Conservation (phyloP, 2,888 invertebrate genomes). For the Nomada fucata region DNA sequence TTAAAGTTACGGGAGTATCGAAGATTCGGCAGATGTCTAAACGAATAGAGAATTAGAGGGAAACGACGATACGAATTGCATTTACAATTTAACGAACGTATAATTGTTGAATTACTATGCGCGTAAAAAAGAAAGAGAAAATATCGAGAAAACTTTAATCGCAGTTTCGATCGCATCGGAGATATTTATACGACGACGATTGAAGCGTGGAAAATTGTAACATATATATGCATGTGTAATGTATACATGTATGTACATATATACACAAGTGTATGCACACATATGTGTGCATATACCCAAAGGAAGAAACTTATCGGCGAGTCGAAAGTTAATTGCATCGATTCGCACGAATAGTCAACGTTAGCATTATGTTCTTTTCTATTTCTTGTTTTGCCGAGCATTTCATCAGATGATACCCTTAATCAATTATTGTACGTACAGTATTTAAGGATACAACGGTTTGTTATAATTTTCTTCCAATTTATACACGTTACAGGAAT, state of each 20-base stretch:
- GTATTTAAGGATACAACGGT: constrained; percentile 43
- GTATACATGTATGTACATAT: constrained; percentile 16
- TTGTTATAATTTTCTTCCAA: constrained; percentile 22
- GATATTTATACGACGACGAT: constrained; percentile 41
- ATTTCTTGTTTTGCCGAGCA: constrained; percentile 24
- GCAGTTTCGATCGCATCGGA: constrained; percentile 2
- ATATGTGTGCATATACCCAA: constrained; percentile 20
- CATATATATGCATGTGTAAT: constrained; percentile 14
- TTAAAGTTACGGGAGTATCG: neutral
- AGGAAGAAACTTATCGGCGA: constrained; percentile 31
- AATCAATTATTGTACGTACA: constrained; percentile 45
- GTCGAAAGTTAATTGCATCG: constrained; percentile 28
- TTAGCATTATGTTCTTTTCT: constrained; percentile 34
- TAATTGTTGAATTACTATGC: too few species aligned
- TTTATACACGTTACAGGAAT: constrained; percentile 34
- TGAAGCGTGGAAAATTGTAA: constrained; percentile 43
- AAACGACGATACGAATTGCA: too few species aligned
- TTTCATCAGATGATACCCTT: neutral
- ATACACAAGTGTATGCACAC: constrained; percentile 6
- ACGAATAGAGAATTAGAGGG: too few species aligned
- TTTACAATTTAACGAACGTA: too few species aligned
- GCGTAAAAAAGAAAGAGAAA: too few species aligned
- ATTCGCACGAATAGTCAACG: constrained; percentile 42
- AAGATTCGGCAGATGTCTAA: neutral
- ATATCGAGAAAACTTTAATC: too few species aligned